Conservation (phyloP, 2,888 invertebrate species). For the Thumatha senex region DNA sequence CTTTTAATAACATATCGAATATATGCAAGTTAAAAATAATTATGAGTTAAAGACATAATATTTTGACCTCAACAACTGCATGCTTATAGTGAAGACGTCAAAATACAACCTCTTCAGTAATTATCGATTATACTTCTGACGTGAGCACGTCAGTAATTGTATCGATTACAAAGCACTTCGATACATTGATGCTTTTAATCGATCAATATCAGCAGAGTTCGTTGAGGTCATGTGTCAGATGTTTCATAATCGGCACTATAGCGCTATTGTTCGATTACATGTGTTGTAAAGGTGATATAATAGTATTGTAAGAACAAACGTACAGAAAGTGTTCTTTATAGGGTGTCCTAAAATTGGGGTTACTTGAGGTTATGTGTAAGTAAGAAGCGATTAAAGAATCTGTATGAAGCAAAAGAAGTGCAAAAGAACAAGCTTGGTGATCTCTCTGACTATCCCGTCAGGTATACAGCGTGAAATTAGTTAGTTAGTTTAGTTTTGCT, state of each 20-base stretch:
- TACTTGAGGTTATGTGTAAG: no score
- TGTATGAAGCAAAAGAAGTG: no score
- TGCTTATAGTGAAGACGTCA: conserved; percentile 11
- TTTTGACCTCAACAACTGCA: conserved; percentile 15
- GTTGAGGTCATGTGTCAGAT: not conserved
- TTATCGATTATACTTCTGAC: conserved; percentile 18
- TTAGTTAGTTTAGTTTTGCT: no score
- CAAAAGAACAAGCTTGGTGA: no score
- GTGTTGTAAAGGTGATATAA: not conserved
- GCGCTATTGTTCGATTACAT: not conserved
- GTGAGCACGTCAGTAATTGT: not conserved
- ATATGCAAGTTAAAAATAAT: conserved; percentile 24
- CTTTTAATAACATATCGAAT: conserved; percentile 18
- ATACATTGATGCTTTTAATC: conserved; percentile 6
- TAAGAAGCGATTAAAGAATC: no score
- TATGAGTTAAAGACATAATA: conserved; percentile 28
- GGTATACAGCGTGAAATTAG: no score
- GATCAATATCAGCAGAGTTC: conserved; percentile 2
- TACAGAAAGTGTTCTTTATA: not conserved
- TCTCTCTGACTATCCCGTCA: no score
- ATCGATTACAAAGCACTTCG: conserved; percentile 2
- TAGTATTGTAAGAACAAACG: not conserved
- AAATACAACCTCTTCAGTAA: conserved; percentile 7
- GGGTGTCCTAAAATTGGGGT: not conserved
- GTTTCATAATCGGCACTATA: not conserved